These are phyloP conservation scores for Troides aeacus DNA, from an alignment of 2,888 invertebrate species.

Conservation along the genomic window DNA sequence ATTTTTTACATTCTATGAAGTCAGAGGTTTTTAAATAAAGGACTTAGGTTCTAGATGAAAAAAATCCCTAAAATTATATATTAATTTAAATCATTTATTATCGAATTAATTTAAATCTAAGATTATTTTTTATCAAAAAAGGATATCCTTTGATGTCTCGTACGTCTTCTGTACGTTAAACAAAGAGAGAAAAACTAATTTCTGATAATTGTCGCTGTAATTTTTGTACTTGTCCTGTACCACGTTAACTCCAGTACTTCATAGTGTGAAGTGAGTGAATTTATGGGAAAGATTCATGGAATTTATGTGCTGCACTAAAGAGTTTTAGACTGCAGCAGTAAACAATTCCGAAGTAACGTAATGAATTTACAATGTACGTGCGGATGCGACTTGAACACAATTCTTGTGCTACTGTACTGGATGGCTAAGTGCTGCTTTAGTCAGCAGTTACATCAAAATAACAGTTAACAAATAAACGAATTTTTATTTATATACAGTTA, in stretches of 20 bases:
- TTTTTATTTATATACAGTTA: background rate
- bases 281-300: constrained; percentile 34
- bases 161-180: too few relatives aligned
- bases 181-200: background rate
- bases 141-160: too few relatives aligned
- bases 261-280: constrained; percentile 30
- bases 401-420: constrained; percentile 42
- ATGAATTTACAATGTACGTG: constrained; percentile 31
- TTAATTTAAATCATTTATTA: too few relatives aligned
- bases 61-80: too few relatives aligned
- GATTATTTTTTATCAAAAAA: too few relatives aligned
- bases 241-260: constrained; percentile 28
- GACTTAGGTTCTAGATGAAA: too few relatives aligned
- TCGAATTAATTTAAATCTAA: too few relatives aligned
- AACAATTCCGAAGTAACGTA: constrained; percentile 27
- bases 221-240: constrained; percentile 5
- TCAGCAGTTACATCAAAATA: background rate
- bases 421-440: constrained; percentile 37
- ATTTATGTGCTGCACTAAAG: constrained; percentile 32
- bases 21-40: too few relatives aligned
- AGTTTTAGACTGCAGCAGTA: constrained; percentile 29
- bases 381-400: constrained; percentile 26
- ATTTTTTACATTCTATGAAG: too few relatives aligned
- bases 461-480: background rate
- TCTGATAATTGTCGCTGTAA: constrained; percentile 4